These are phyloP conservation scores for Taphrorychus bicolor DNA, from an alignment of 2,888 invertebrate species.

Conservation along the genomic window DNA sequence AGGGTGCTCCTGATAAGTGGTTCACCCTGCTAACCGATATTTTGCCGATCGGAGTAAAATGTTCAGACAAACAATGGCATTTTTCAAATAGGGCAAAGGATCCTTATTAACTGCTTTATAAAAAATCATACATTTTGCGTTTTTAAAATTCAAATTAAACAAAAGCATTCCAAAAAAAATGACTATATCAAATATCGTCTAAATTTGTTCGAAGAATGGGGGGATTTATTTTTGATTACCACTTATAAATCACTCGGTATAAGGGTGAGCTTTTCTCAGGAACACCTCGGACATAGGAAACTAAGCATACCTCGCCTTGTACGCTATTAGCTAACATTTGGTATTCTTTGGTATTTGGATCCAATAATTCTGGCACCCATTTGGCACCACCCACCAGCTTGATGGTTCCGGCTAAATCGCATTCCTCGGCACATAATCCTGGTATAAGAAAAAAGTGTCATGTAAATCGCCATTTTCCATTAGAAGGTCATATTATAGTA, in stretches of 20 bases:
- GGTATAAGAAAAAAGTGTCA: background rate
- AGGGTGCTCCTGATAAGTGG: too few species aligned
- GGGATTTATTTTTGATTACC: too few species aligned
- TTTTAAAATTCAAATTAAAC: too few species aligned
- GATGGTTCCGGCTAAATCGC: conserved; percentile 86
- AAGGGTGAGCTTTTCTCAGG: background rate
- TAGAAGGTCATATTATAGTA: background rate
- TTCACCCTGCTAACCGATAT: too few species aligned
- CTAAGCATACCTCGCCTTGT: conserved; percentile 72
- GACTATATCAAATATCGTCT: background rate
- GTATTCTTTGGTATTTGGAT: conserved; percentile 88
- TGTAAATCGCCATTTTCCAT: background rate
- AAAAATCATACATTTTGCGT: too few species aligned
- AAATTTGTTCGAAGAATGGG: background rate
- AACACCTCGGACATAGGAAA: too few species aligned
- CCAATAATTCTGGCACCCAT: conserved; percentile 86
- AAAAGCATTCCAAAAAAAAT: too few species aligned
- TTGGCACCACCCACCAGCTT: conserved; percentile 81
- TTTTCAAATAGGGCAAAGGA: too few species aligned
- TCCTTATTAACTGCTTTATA: too few species aligned
- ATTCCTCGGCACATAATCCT: conserved; percentile 72
- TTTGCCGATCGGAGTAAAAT: too few species aligned
- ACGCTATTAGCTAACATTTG: conserved; percentile 82
- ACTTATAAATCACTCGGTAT: too few species aligned
- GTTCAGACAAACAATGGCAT: too few species aligned